A percentile compares a stretch with the other conserved stretches of the same genome.
These are phyloP conservation scores for Brenthis hecate DNA, from an alignment of 2,888 invertebrate genomes.

Conservation along the genomic window DNA sequence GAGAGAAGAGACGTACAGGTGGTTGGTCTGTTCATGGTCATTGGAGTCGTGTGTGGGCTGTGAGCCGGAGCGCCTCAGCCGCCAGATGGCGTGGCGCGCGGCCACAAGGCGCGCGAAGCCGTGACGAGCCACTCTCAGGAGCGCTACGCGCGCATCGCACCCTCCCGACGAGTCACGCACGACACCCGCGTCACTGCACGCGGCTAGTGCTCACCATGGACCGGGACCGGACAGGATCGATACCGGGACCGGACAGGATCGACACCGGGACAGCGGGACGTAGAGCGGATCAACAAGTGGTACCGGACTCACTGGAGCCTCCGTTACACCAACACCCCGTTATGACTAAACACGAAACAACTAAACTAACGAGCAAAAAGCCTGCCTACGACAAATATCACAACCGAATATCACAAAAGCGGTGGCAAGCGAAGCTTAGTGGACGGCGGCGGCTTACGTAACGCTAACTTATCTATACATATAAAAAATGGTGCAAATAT, in stretches of 20 bases:
- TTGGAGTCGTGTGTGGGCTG: conserved; percentile 77
- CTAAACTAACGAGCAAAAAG: conserved; percentile 71
- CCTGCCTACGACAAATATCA: conserved; percentile 76
- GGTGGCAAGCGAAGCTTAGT: conserved; percentile 80
- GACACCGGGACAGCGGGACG: conserved; percentile 35
- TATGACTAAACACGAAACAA: conserved; percentile 23
- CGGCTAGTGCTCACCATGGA: conserved; percentile 54
- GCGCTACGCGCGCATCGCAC: conserved; percentile 69
- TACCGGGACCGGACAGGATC: conserved; percentile 36
- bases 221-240: conserved; percentile 43
- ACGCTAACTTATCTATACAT: conserved; percentile 72
- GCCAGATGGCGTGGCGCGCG: conserved; percentile 87
- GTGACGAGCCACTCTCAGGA: conserved; percentile 85
- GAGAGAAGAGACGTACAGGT: conserved; percentile 79
- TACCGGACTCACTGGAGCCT: conserved; percentile 31
- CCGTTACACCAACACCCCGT: conserved; percentile 38
- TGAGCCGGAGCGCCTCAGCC: conserved; percentile 82
- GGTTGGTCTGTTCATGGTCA: conserved; percentile 80
- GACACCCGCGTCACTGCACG: conserved; percentile 42
- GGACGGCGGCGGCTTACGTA: conserved; percentile 82
- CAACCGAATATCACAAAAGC: conserved; percentile 82
- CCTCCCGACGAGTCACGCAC: conserved; percentile 60
- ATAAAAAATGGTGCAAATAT: conserved; percentile 77
- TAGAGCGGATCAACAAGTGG: conserved; percentile 47
- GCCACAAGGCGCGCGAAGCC: conserved; percentile 87